These are phyloP conservation scores for Sphinx pinastri DNA, from an alignment of 2,888 invertebrate genomes.

Conservation along the genomic window DNA sequence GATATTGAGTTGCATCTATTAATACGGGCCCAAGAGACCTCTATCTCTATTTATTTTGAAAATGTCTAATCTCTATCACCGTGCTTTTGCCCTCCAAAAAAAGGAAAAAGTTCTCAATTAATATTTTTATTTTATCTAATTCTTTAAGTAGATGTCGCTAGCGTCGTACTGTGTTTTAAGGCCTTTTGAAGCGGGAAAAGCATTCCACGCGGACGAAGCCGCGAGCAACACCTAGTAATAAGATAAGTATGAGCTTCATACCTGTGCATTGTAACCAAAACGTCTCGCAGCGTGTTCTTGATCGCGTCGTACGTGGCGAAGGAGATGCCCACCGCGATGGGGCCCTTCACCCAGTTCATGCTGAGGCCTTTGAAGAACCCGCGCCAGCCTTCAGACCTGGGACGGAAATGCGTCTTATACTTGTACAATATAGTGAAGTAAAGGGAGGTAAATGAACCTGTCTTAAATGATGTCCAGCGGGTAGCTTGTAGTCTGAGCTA, in stretches of 20 bases:
- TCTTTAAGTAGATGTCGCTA: too few species aligned
- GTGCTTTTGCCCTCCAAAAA: too few species aligned
- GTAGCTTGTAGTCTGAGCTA: constrained; percentile 98
- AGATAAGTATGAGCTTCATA: constrained; percentile 32
- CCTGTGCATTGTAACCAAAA: constrained; percentile 47
- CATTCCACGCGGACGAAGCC: too few species aligned
- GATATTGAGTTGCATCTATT: too few species aligned
- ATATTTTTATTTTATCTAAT: too few species aligned
- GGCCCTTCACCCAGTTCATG: constrained; percentile 99
- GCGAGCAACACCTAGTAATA: not conserved
- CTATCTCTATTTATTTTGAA: too few species aligned
- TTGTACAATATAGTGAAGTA: not conserved
- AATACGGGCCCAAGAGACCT: too few species aligned
- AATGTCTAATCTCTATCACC: too few species aligned
- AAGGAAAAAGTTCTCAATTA: too few species aligned
- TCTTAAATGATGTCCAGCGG: constrained; percentile 98
- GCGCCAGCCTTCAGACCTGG: constrained; percentile 93
- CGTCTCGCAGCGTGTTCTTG: constrained; percentile 83
- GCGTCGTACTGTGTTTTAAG: too few species aligned
- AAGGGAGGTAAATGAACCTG: too few species aligned
- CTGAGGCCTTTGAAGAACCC: constrained; percentile 99
- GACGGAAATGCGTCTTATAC: not conserved
- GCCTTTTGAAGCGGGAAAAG: too few species aligned
- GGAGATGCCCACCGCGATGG: constrained; percentile 96
- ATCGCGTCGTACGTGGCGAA: constrained; percentile 97